A percentile compares a stretch with the other conserved stretches of the same genome.
Conservation (phyloP, 1,140 invertebrate genomes). For the Calephelis nemesis region DNA sequence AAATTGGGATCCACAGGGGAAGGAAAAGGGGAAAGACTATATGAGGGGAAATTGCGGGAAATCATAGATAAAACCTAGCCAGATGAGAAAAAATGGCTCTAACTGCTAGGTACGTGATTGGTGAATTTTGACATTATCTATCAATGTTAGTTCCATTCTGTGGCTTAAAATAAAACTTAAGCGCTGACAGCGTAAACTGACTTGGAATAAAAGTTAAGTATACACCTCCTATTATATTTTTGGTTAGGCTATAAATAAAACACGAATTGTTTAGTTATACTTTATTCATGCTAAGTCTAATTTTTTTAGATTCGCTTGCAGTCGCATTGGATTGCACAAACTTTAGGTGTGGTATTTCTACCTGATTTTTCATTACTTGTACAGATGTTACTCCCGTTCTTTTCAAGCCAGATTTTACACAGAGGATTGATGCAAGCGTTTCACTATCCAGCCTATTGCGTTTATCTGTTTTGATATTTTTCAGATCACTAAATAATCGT, state of each 20-base stretch:
- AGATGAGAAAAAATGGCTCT: too few species aligned
- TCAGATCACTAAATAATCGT: constrained; percentile 21
- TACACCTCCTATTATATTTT: background rate
- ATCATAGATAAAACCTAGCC: too few species aligned
- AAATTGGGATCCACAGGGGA: too few species aligned
- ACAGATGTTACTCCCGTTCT: constrained; percentile 7
- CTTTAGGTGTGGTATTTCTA: constrained; percentile 21
- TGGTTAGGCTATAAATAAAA: constrained; percentile 7
- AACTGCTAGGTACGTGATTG: too few species aligned
- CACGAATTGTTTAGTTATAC: constrained; percentile 6
- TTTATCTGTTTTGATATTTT: constrained; percentile 22
- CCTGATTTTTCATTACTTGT: constrained; percentile 20
- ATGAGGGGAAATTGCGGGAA: too few species aligned
- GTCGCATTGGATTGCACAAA: constrained; percentile 20
- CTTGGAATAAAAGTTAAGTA: too few species aligned
- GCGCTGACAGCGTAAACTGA: too few species aligned
- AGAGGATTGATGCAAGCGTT: constrained; percentile 7
- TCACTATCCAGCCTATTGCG: constrained; percentile 12
- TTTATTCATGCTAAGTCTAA: constrained; percentile 20
- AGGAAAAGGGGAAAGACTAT: too few species aligned
- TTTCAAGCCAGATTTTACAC: constrained; percentile 10
- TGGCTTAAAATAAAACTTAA: too few species aligned
- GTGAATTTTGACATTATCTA: too few species aligned
- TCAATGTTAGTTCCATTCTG: too few species aligned
- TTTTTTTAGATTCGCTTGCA: constrained; percentile 22